phyloP scores from a whole-genome alignment of 2,797 vertebrate species.

The Rhynchonycteris naso region DNA sequence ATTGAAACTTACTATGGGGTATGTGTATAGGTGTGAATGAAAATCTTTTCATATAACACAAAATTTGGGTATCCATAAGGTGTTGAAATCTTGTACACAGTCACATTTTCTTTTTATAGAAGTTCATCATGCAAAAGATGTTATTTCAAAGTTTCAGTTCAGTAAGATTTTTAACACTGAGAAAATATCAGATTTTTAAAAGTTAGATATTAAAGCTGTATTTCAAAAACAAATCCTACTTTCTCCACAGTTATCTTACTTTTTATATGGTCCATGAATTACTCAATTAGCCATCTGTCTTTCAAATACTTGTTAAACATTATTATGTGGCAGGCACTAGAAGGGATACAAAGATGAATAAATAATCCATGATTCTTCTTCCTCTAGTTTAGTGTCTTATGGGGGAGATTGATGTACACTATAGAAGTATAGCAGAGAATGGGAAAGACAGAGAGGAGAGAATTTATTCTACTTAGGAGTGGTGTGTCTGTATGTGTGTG shows the following conservation, averaged over 20 bases:
- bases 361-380: not conserved
- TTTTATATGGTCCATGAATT: not conserved
- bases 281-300: not conserved
- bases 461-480: not conserved
- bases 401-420: not conserved
- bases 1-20: not conserved
- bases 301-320: not conserved
- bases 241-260: not conserved
- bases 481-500: not conserved
- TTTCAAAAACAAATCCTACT: constrained; percentile 27
- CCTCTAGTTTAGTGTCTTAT: not conserved
- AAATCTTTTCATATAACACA: not conserved
- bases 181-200: not conserved
- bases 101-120: constrained; percentile 44
- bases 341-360: not conserved
- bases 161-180: not conserved
- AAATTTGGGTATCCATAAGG: not conserved
- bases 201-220: not conserved
- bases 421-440: not conserved
- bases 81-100: not conserved
- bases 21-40: not conserved
- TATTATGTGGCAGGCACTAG: not conserved
- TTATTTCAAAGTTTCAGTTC: constrained; percentile 16
- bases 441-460: not conserved
- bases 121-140: not conserved